Evolutionary conservation across 2,797 vertebrate genomes (phyloP).

Genomic region (Nyctibius grandis): DNA sequence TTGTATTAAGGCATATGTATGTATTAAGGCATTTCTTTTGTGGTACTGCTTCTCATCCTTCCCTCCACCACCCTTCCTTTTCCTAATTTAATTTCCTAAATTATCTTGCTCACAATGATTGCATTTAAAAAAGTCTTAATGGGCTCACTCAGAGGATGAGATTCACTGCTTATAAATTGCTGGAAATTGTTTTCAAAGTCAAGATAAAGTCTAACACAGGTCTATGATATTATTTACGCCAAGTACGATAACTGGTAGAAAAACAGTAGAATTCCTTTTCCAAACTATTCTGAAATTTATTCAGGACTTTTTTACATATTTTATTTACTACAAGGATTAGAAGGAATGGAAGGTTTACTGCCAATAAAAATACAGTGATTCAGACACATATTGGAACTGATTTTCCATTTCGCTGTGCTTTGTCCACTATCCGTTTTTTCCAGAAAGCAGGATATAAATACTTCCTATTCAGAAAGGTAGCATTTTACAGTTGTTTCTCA

Average conservation of each 20-base stretch:
- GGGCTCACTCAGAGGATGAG: neutral
- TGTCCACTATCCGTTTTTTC: neutral
- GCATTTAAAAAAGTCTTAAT: neutral
- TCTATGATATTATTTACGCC: neutral
- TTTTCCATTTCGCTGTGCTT: neutral
- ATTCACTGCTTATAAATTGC: neutral
- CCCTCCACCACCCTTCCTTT: neutral
- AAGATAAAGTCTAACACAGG: neutral
- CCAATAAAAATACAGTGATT: neutral
- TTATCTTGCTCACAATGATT: neutral
- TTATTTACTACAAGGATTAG: neutral
- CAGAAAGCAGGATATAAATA: neutral
- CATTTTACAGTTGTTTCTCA: neutral
- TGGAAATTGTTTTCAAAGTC: neutral
- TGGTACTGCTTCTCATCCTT: neutral
- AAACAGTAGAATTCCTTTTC: neutral
- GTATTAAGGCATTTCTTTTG: neutral
- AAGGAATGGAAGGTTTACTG: neutral
- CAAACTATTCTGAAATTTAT: neutral
- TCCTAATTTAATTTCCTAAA: neutral
- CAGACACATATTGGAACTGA: accelerated
- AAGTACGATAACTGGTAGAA: accelerated
- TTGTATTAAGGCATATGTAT: no score
- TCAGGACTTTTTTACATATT: neutral
- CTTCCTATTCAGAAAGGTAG: neutral